Evolutionary conservation across 2,888 invertebrate species (phyloP).

Genomic region (Eugnorisma glareosa): DNA sequence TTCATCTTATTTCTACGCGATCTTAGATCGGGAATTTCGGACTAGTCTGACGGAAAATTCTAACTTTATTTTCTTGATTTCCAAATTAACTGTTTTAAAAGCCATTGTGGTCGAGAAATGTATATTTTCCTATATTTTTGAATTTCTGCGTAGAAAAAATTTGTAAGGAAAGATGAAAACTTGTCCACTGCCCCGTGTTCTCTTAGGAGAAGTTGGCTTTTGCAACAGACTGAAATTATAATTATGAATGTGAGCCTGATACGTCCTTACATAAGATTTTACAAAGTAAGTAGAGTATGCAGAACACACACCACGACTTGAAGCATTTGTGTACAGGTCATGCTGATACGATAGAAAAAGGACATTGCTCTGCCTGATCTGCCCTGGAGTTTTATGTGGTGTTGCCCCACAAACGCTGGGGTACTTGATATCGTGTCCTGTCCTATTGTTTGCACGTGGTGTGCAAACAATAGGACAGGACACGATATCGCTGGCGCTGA

Average conservation of each 20-base stretch:
- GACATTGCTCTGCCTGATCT: too few relatives aligned
- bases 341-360: not conserved
- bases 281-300: not conserved
- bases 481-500: too few relatives aligned
- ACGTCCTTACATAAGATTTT: not conserved
- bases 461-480: too few relatives aligned
- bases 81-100: too few relatives aligned
- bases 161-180: not conserved
- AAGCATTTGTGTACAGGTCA: not conserved
- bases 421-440: not conserved
- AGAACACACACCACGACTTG: not conserved
- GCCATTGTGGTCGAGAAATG: too few relatives aligned
- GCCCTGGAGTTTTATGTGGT: not conserved
- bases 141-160: not conserved
- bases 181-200: not conserved
- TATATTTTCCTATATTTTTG: too few relatives aligned
- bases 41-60: too few relatives aligned
- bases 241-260: not conserved
- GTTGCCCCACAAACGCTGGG: not conserved
- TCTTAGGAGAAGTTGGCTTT: not conserved
- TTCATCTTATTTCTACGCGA: constrained; percentile 64
- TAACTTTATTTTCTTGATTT: too few relatives aligned
- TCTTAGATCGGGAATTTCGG: constrained; percentile 21
- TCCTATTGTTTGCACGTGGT: not conserved
- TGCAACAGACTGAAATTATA: not conserved